Percentiles rank a stretch among this genome's conserved stretches.
Evolutionary conservation across 1,140 invertebrate genomes (phyloP).

Genomic region (Leptinotarsa texana): DNA sequence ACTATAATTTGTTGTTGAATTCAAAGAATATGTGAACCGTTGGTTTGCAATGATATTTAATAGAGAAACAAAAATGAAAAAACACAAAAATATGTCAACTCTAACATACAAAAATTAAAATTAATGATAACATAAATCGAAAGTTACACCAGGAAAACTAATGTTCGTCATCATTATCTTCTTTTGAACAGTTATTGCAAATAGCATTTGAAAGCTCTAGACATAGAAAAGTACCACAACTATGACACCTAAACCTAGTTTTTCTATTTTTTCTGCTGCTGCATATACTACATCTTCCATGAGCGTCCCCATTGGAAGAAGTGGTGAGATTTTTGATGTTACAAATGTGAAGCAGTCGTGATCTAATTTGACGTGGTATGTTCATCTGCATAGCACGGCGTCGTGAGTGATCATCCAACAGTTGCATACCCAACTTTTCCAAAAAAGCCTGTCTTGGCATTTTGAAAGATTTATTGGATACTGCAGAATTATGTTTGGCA

Average conservation of each 20-base stretch:
- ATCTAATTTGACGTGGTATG: background rate
- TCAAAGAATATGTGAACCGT: no score
- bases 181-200: background rate
- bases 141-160: no score
- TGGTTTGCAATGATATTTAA: no score
- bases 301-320: background rate
- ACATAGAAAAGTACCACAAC: background rate
- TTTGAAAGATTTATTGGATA: background rate
- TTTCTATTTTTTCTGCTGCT: slow-evolving; percentile 1
- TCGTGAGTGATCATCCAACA: background rate
- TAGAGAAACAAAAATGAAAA: no score
- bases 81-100: no score
- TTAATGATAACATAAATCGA: no score
- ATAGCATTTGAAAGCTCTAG: background rate
- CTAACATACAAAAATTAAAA: no score
- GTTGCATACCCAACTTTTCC: background rate
- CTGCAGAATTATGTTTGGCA: background rate
- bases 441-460: background rate
- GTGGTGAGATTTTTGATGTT: background rate
- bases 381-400: background rate
- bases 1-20: no score
- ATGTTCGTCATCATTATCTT: background rate
- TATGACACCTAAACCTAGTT: background rate
- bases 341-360: background rate
- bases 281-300: background rate